Conservation (phyloP, 2,888 invertebrate genomes). For the Pyrocoelia pectoralis region DNA sequence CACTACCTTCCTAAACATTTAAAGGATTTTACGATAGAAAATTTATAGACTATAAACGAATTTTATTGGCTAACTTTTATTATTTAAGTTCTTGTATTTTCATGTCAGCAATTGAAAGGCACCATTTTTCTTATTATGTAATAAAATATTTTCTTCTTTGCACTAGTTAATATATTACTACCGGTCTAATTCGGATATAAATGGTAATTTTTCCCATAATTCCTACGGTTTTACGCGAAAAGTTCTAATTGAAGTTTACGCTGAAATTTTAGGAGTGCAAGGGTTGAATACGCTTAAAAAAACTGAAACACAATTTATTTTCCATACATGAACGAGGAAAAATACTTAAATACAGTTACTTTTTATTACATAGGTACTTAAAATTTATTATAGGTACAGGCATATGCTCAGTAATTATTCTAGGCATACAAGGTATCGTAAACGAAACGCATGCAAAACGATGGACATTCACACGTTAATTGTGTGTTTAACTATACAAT, state of each 20-base stretch:
- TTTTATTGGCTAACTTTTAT: slow-evolving; percentile 60
- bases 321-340: slow-evolving; percentile 50
- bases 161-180: slow-evolving; percentile 48
- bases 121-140: slow-evolving; percentile 56
- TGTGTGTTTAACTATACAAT: slow-evolving; percentile 21
- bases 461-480: slow-evolving; percentile 24
- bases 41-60: slow-evolving; percentile 60
- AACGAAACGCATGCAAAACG: slow-evolving; percentile 30
- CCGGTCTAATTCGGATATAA: slow-evolving; percentile 54
- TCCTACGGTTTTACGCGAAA: slow-evolving; percentile 13
- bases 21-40: slow-evolving; percentile 57
- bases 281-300: neutral
- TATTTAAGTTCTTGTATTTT: slow-evolving; percentile 61
- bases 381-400: slow-evolving; percentile 39
- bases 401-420: slow-evolving; percentile 39
- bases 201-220: slow-evolving; percentile 51
- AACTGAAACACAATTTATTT: slow-evolving; percentile 39
- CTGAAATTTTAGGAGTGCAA: neutral
- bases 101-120: slow-evolving; percentile 60
- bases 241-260: slow-evolving; percentile 12
- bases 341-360: slow-evolving; percentile 42
- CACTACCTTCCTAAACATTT: slow-evolving; percentile 51
- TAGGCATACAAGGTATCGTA: slow-evolving; percentile 35
- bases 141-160: slow-evolving; percentile 56
- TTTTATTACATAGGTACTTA: slow-evolving; percentile 43